Percentiles rank a stretch among this genome's conserved stretches.
phyloP scores from a whole-genome alignment of 1,140 invertebrate species.

The Drosophila orena region DNA sequence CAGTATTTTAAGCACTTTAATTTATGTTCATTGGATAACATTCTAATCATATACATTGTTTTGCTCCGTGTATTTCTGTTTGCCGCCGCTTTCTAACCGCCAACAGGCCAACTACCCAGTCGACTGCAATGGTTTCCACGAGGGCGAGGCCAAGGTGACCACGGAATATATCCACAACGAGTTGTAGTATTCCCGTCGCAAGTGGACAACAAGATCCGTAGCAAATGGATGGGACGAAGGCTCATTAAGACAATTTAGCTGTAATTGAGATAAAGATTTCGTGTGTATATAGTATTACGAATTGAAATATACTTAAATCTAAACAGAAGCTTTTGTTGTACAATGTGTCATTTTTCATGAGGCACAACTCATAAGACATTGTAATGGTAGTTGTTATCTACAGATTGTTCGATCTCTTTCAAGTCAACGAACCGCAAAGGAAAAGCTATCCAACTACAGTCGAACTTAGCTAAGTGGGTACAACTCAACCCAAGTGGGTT shows the following conservation, averaged over 20 bases:
- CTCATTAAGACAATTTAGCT: slow-evolving; percentile 65
- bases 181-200: slow-evolving; percentile 85
- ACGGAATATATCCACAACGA: slow-evolving; percentile 92
- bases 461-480: not conserved
- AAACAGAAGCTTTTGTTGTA: slow-evolving; percentile 18
- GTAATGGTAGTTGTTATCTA: slow-evolving; percentile 1
- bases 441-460: slow-evolving; percentile 23
- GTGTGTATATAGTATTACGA: slow-evolving; percentile 78
- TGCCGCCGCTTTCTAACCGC: slow-evolving; percentile 40
- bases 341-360: not conserved
- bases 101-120: slow-evolving; percentile 89
- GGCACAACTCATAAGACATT: too few species aligned
- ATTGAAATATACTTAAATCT: slow-evolving; percentile 74
- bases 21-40: too few species aligned
- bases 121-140: slow-evolving; percentile 90
- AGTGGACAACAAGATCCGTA: not conserved
- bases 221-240: slow-evolving; percentile 23
- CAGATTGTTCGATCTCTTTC: slow-evolving; percentile 7
- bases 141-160: slow-evolving; percentile 91
- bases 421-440: slow-evolving; percentile 35
- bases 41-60: not conserved
- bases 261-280: slow-evolving; percentile 68
- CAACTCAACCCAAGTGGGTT: not conserved
- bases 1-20: too few species aligned
- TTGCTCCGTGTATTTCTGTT: slow-evolving; percentile 4